A percentile compares a stretch with the other conserved stretches of the same genome.
phyloP scores from a whole-genome alignment of 2,113 vertebrate species.

The Psammodynastes pulverulentus region DNA sequence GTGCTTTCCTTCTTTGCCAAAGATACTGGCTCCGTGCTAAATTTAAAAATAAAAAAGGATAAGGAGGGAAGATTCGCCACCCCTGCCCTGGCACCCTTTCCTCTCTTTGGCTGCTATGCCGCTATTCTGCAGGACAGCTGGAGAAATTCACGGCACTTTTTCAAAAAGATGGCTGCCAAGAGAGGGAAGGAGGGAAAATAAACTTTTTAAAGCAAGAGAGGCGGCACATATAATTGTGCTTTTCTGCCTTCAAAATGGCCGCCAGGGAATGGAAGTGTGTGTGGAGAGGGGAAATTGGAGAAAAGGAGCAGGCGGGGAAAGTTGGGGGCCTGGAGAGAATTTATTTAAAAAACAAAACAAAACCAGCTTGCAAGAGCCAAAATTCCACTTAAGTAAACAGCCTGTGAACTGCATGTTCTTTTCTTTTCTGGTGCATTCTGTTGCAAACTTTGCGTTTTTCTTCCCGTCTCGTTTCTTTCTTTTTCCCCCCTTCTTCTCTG shows the following conservation, averaged over 20 bases:
- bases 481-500: no score
- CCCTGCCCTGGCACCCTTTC: neutral
- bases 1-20: neutral
- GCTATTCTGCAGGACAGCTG: neutral
- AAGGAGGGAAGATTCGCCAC: neutral
- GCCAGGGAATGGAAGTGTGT: constrained; percentile 37
- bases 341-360: neutral
- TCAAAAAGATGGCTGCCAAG: constrained; percentile 66
- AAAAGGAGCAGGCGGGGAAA: neutral
- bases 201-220: neutral
- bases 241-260: constrained; percentile 51
- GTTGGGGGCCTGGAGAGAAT: neutral
- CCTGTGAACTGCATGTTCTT: constrained; percentile 9
- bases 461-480: neutral
- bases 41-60: neutral
- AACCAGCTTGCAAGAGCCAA: constrained; percentile 24
- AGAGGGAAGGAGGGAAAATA: neutral
- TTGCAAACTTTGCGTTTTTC: neutral
- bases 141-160: constrained; percentile 52
- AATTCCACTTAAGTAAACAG: constrained; percentile 52
- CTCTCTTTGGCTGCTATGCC: neutral
- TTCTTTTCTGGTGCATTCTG: neutral
- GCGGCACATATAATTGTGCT: neutral
- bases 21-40: neutral
- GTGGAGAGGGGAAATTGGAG: neutral